Base-by-base conservation (phyloP, 2,113 vertebrate genomes). In the Cacatua alba region DNA sequence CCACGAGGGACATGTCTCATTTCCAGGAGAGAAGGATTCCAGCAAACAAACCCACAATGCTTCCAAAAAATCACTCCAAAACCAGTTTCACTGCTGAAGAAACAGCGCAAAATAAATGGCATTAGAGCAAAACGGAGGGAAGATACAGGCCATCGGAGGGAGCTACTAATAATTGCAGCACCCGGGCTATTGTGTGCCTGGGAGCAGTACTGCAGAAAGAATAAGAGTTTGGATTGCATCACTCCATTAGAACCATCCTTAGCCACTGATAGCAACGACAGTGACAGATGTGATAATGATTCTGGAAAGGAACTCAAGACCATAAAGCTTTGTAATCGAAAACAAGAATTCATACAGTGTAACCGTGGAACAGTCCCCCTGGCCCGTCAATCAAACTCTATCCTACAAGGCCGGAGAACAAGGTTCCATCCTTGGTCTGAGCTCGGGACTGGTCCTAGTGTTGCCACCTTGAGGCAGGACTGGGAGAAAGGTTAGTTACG, bases 21-120 rank as follows among this genome's bases (percentile, higher is more conserved):
- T 92, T 96, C 88, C 92, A 97, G 82, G 77, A 95, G 74, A 97
- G 83, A 74, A 88, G 69, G 86, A 93, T 86, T 95, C 90, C 92
- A 94, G 81, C 95, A 96, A 96, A 93, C 86, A 90, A 92, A 96
- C 69, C 72, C 20, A 0, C 15, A 44, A n/a, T 0, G 2, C 48
- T 90, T 93, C 93, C 79, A 94, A 84, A 96, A 92, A 82, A 68
- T 68, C 39, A 67, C 57, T 96, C 59, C 79, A 83, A 96, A 83
- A 14, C 82, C n/a, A 80, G 93, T 95, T 95, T 82, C 33, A 29
- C 49, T 3, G 9, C 80, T 0, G 10, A 96, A 91, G 94, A 86
- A 88, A 90, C 81, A 78, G 88, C 48, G 60, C 39, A 1, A 65
- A 95, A 90, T 95, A 95, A 95, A 94, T 63, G 53, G 64, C 69